Conservation (phyloP, 2,888 invertebrate species). For the Melikaiella ostensackeni region DNA sequence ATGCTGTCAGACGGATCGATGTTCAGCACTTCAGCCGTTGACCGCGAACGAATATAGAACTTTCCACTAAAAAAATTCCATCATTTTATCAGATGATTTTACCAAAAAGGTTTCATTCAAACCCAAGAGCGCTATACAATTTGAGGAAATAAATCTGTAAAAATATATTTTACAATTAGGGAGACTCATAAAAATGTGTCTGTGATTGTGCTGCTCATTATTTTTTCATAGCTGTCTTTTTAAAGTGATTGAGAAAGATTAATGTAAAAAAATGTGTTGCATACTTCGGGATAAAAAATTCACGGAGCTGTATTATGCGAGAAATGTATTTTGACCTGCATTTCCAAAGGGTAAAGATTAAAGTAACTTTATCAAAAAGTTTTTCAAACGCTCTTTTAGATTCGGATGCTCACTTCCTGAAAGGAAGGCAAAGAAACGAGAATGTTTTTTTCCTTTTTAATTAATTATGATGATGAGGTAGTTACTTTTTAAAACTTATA, state of each 20-base stretch:
- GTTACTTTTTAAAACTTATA: neutral
- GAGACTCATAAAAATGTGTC: neutral
- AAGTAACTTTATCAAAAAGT: neutral
- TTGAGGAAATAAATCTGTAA: neutral
- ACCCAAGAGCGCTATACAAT: too few species aligned
- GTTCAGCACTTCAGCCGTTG: neutral
- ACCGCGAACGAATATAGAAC: neutral
- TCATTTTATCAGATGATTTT: neutral
- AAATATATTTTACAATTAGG: neutral
- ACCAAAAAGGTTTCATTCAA: too few species aligned
- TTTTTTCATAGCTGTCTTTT: neutral
- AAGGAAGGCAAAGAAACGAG: neutral
- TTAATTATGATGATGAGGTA: neutral
- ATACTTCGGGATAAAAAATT: neutral
- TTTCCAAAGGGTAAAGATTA: neutral
- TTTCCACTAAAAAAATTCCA: neutral
- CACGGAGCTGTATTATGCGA: neutral
- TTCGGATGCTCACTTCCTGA: neutral
- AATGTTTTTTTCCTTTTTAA: too few species aligned
- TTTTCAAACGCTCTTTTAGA: neutral
- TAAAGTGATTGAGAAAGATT: too few species aligned
- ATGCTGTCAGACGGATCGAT: conserved; percentile 25
- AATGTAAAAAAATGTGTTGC: neutral
- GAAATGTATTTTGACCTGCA: neutral
- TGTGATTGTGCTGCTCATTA: neutral